A percentile compares a stretch with the other conserved stretches of the same genome.
These are phyloP conservation scores for Oriolus oriolus DNA, from an alignment of 2,113 vertebrate species.

Conservation along the genomic window DNA sequence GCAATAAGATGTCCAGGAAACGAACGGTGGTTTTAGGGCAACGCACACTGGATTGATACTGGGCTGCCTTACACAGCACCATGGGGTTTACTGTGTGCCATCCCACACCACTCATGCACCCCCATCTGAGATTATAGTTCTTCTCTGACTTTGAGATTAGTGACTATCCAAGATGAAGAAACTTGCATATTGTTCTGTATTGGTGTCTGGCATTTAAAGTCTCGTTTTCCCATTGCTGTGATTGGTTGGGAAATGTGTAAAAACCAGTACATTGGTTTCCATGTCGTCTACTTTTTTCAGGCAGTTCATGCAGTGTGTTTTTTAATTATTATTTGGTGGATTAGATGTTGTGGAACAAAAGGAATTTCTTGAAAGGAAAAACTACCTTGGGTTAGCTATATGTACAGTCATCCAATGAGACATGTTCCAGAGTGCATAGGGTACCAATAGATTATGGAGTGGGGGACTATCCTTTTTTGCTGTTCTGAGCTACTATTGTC, in stretches of 20 bases:
- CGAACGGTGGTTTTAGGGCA: not conserved
- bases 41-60: not conserved
- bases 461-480: conserved; percentile 72
- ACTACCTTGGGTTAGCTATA: conserved; percentile 55
- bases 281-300: conserved; percentile 53
- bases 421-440: conserved; percentile 60
- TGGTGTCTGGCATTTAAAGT: conserved; percentile 55
- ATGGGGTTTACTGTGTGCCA: not conserved
- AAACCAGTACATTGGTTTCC: conserved; percentile 33
- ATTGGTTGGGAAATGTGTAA: conserved; percentile 66
- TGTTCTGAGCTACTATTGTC: conserved; percentile 80
- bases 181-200: not conserved
- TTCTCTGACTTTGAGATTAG: not conserved
- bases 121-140: not conserved
- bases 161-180: not conserved
- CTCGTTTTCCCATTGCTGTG: conserved; percentile 63
- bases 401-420: conserved; percentile 57
- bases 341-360: conserved; percentile 63
- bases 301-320: conserved; percentile 51
- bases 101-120: not conserved
- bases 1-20: not conserved
- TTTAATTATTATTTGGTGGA: conserved; percentile 49
- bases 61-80: not conserved
- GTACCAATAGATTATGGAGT: conserved; percentile 64
- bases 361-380: conserved; percentile 50